Evolutionary conservation across 2,888 invertebrate genomes (phyloP), one percentile per base, ranked within the genome.

Genomic region (Fragum fragum): DNA sequence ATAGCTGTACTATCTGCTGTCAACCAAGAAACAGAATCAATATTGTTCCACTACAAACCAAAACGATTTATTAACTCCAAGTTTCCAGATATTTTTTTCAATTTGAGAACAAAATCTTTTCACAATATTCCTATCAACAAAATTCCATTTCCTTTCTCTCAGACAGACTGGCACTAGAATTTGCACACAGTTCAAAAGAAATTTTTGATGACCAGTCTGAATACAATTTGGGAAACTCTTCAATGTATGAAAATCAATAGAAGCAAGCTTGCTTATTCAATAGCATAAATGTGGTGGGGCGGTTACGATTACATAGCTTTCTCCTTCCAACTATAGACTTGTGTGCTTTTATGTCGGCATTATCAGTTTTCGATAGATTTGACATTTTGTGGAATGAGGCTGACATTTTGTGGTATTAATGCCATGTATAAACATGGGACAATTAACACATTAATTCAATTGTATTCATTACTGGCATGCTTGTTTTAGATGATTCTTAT

Each of bases 241-340:
- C 66, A 66, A 66, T 66, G n/a, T 47, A 66, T 66, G 66, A 42
- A 66, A 66, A 66, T 66, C 66, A 66, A 66, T 66, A 66, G 23
- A 42, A 66, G 23, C 66, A 66, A 57, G 57, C 23, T 28, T 57
- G 57, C 26, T 47, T 47, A 47, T 47, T 47, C 47, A 47, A 47
- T 47, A 47, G 47, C 47, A 47, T 47, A 47, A 47, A 47, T 47
- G 47, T 47, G 47, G n/a, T 18, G 14, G 47, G 18, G 47, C 47
- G 47, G 5, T n/a, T 47, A 47, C 47, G 14, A 47, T 47, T 18
- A 47, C 52, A 52, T 52, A 21, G 57, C 14, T 23, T 26, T 63
- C 21, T 32, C 14, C 23, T n/a, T 66, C 66, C 66, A 66, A 23
- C 39, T 42, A 66, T 66, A 66, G 66, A 42, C 66, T 36, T 23